Evolutionary conservation across 2,113 vertebrate species (phyloP), one percentile per base, ranked within the genome.

Genomic region (Planiliza haematocheilus): DNA sequence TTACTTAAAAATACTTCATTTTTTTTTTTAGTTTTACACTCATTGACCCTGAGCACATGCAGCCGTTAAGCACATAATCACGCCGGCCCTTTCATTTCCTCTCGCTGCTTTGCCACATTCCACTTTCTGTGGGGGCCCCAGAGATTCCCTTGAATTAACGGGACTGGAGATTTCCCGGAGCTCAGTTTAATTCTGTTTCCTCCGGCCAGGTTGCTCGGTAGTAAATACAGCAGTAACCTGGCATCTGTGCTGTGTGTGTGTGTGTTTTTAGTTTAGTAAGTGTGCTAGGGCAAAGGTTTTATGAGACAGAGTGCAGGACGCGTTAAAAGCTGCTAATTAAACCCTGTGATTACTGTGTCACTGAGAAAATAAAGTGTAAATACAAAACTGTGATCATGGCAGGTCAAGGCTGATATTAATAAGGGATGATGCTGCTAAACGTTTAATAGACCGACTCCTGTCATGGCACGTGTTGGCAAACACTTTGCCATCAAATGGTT

Each of bases 171-270:
- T 24, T 65, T 63, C 14, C 34, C 10, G 24, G 18, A 49, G 10
- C 18, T 42, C 2, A 0, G 12, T 42, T 11, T 20, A 37, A 41
- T 10, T 8, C 5, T 7, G 7, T 7, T 16, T 4, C 4, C 16
- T 37, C 43, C n/a, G 7, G 0, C 8, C 10, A 16, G 4, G 30
- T 39, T 6, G 10, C 50, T 37, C n/a, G 30, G 12, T 11, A 21
- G 51, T 24, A 34, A 20, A 30, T 39, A 48, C 17, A 30, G 46
- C 41, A 65, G 73, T 62, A 72, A 83, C 53, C 50, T 42, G 21
- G 63, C 66, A 30, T 53, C 46, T 43, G 17, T 36, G n/a, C n/a
- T n/a, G n/a, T n/a, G n/a, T n/a, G n/a, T 42, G 46, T 20, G 38
- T 16, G 10, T 2, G 12, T 78, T 70, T 48, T 16, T 14, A 2